Base-by-base conservation (phyloP, 2,113 vertebrate species). In the Vulpes vulpes region DNA sequence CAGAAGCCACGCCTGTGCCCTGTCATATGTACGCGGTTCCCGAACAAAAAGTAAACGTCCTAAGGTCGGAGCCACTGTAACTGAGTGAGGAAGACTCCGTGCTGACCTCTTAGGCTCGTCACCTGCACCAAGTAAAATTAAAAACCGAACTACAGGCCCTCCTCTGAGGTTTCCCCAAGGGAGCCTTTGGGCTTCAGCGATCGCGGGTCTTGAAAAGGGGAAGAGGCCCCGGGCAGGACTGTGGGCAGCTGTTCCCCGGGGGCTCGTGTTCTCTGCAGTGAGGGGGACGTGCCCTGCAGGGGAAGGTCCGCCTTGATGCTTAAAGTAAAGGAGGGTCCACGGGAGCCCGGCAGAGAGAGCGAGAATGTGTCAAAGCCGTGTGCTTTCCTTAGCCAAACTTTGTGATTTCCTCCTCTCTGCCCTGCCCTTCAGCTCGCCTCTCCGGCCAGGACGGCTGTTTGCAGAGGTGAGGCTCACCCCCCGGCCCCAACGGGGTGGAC, bases 1-100 rank as follows among this genome's bases (percentile, higher is more conserved):
- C 92, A 65, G 86, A 89, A 97, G 95, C 96, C 97, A 79, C 71
- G 82, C 27, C 89, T 82, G 89, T 94, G 35, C 84, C 97, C 95
- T 94, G 51, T 91, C 95, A 2, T 0, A 0, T 94, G 16, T 87
- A 76, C 43, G 38, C n/a, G 57, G 35, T 90, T 65, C 67, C 25
- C 78, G 64, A 95, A 84, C 60, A 94, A 51, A 93, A 95, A 95
- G 43, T 83, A 57, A 90, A 23, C 38, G 19, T 51, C 65, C 43
- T 64, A n/a, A 84, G 80, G n/a, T 65, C 27, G 3, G 71, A 53
- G 69, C 65, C 43, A 17, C 71, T 20, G 8, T 81, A 49, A 60
- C 22, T 60, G 69, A 69, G n/a, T n/a, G 27, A n/a, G 35, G n/a
- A 60, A 30, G 59, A 82, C 93, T 78, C 80, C 23, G 7, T 82